Percentiles rank a stretch among this genome's conserved stretches.
Evolutionary conservation across 2,888 invertebrate species (phyloP).

Genomic region (Lochmaea crataegi): DNA sequence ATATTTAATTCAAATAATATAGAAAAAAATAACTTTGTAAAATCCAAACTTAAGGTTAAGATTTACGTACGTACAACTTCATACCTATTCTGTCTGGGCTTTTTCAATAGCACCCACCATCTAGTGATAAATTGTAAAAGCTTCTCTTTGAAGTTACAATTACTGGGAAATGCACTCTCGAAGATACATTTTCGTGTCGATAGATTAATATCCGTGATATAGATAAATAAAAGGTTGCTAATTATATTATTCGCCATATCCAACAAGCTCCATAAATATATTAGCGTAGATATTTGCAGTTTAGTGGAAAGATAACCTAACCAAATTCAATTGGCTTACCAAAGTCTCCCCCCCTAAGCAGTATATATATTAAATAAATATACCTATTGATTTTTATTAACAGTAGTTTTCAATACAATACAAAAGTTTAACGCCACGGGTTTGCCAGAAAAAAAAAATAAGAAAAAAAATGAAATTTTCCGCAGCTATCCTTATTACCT

Average conservation of each 20-base stretch:
- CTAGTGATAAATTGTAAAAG: no score
- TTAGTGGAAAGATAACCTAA: constrained; percentile 1
- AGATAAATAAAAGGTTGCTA: neutral
- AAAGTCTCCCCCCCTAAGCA: neutral
- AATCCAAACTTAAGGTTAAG: no score
- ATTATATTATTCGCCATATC: constrained; percentile 6
- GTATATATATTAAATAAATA: constrained; percentile 6
- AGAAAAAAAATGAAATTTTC: neutral
- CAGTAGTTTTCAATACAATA: neutral
- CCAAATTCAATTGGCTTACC: constrained; percentile 2
- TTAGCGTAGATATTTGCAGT: neutral
- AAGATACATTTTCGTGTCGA: no score
- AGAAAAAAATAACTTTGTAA: no score
- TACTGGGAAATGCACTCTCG: no score
- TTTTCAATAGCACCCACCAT: no score
- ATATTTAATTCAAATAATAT: no score
- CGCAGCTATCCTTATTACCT: neutral
- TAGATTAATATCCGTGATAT: neutral
- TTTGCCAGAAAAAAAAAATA: neutral
- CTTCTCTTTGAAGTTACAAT: no score
- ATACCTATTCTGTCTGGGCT: no score
- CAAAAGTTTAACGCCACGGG: neutral
- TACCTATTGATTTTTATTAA: constrained; percentile 6
- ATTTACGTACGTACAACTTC: no score
- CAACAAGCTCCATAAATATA: neutral